Percentiles rank a stretch among this genome's conserved stretches.
These are phyloP conservation scores for Platycnemis pennipes DNA, from an alignment of 2,888 invertebrate species.

Conservation along the genomic window DNA sequence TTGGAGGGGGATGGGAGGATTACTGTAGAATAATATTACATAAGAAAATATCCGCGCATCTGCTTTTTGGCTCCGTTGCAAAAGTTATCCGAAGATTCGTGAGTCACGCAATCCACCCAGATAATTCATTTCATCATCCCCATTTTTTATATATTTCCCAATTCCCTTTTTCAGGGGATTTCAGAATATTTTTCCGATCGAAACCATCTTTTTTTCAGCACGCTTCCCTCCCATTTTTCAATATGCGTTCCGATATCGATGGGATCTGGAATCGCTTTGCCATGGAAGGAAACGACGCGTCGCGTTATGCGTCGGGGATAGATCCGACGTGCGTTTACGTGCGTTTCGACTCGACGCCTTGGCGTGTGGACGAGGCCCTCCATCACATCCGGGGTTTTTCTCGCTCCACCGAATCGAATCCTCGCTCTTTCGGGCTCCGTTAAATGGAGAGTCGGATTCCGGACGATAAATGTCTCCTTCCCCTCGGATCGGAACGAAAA, in stretches of 20 bases:
- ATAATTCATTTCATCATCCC: slow-evolving; percentile 27
- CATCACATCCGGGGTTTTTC: slow-evolving; percentile 13
- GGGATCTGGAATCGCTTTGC: slow-evolving; percentile 34
- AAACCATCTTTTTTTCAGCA: background rate
- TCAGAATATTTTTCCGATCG: slow-evolving; percentile 3
- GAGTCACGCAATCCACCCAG: background rate
- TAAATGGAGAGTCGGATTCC: background rate
- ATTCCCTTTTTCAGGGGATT: background rate
- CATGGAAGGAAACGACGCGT: background rate
- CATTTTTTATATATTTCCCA: background rate
- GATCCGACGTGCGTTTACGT: background rate
- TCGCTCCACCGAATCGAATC: background rate
- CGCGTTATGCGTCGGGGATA: background rate
- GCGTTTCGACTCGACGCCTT: slow-evolving; percentile 26
- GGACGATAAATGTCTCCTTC: background rate
- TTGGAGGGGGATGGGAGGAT: too few species aligned
- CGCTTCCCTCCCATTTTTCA: background rate
- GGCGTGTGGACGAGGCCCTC: slow-evolving; percentile 13
- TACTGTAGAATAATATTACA: background rate
- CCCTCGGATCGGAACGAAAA: background rate
- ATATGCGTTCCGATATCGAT: slow-evolving; percentile 39
- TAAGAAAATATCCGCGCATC: background rate
- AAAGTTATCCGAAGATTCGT: background rate
- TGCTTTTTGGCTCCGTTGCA: background rate
- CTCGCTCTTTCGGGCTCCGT: background rate